phyloP scores from a whole-genome alignment of 2,888 invertebrate species.

The Notodonta dromedarius region DNA sequence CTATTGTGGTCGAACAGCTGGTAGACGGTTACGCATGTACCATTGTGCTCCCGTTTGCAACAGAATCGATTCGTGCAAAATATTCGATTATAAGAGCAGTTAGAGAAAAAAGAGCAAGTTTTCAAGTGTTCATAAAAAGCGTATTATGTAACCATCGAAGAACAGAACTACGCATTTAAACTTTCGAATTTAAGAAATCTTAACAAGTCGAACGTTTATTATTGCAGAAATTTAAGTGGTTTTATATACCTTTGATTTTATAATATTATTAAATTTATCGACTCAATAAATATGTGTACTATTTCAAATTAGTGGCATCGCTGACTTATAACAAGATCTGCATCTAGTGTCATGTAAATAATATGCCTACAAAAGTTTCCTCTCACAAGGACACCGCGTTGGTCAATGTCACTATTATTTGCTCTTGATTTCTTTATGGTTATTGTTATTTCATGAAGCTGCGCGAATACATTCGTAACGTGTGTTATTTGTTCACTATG shows the following conservation, averaged over 20 bases:
- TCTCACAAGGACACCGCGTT: slow-evolving; percentile 59
- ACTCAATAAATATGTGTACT: background rate
- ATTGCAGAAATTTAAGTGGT: too few relatives aligned
- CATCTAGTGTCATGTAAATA: slow-evolving; percentile 25
- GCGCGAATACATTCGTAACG: slow-evolving; percentile 30
- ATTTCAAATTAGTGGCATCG: background rate
- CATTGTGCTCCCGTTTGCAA: slow-evolving; percentile 70
- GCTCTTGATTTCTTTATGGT: slow-evolving; percentile 43
- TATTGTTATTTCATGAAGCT: slow-evolving; percentile 29
- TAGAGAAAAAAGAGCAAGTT: background rate
- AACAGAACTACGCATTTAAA: background rate
- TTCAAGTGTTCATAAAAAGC: too few relatives aligned
- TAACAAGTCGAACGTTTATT: background rate
- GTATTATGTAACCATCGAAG: too few relatives aligned
- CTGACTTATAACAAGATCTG: slow-evolving; percentile 15
- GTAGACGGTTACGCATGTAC: slow-evolving; percentile 64
- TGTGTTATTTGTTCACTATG: slow-evolving; percentile 5
- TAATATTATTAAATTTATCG: too few relatives aligned
- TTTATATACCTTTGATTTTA: too few relatives aligned
- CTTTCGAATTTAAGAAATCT: background rate
- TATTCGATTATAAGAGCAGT: background rate
- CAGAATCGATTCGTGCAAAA: slow-evolving; percentile 42
- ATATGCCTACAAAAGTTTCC: slow-evolving; percentile 36
- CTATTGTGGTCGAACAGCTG: slow-evolving; percentile 77
- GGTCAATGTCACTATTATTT: slow-evolving; percentile 66